These are phyloP conservation scores for Gopherus flavomarginatus DNA, from an alignment of 2,113 vertebrate species.

Conservation along the genomic window DNA sequence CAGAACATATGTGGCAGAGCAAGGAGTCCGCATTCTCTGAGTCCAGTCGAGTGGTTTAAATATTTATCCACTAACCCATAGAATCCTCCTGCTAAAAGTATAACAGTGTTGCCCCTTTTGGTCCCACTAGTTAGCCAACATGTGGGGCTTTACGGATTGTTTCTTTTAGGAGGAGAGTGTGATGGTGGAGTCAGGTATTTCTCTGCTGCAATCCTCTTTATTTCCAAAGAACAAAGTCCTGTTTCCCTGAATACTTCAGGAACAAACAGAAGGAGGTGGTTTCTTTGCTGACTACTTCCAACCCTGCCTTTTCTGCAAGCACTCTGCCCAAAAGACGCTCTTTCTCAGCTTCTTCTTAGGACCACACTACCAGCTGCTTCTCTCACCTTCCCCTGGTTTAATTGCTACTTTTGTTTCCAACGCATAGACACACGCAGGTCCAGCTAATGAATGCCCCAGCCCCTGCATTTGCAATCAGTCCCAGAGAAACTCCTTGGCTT, in stretches of 20 bases:
- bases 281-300: background rate
- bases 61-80: background rate
- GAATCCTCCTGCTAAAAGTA: background rate
- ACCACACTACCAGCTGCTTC: background rate
- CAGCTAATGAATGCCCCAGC: background rate
- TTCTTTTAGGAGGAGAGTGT: background rate
- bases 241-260: background rate
- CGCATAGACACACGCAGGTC: background rate
- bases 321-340: background rate
- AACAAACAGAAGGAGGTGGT: background rate
- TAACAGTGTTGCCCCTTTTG: background rate
- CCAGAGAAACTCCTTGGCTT: background rate
- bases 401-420: background rate
- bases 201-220: background rate
- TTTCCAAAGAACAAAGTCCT: background rate
- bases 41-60: background rate
- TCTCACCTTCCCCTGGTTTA: background rate
- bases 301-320: background rate
- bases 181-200: background rate
- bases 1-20: too few species aligned
- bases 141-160: background rate
- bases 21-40: too few species aligned
- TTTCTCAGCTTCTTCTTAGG: background rate
- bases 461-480: accelerated
- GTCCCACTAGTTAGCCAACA: background rate